These are phyloP conservation scores for Amphiprion clarkii DNA, from an alignment of 2,797 vertebrate species.

Conservation along the genomic window DNA sequence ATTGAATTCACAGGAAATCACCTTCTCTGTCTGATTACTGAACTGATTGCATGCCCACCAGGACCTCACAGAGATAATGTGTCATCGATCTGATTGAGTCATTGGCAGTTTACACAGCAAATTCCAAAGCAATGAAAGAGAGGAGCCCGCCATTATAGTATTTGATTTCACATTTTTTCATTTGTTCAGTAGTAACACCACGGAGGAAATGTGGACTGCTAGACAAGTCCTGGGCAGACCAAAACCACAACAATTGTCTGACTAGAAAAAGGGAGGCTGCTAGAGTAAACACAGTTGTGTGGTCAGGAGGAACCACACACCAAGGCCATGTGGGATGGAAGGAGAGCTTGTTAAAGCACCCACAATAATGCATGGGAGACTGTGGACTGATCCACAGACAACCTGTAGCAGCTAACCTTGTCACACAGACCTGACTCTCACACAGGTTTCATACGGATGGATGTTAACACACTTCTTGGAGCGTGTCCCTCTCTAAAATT, in stretches of 20 bases:
- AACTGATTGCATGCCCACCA: slow-evolving; percentile 27
- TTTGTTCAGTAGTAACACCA: slow-evolving; percentile 37
- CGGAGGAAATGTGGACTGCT: slow-evolving; percentile 19
- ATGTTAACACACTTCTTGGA: slow-evolving; percentile 41
- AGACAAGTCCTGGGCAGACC: slow-evolving; percentile 39
- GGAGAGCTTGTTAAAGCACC: slow-evolving; percentile 43
- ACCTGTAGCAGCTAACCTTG: slow-evolving; percentile 34
- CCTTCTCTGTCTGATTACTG: not conserved
- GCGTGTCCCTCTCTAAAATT: slow-evolving; percentile 18
- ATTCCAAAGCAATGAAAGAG: slow-evolving; percentile 56
- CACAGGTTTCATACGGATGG: slow-evolving; percentile 34
- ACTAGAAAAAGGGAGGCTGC: slow-evolving; percentile 37
- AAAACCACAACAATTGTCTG: slow-evolving; percentile 57
- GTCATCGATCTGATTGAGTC: slow-evolving; percentile 55
- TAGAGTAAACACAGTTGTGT: slow-evolving; percentile 62
- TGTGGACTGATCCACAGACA: slow-evolving; percentile 39
- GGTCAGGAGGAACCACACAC: slow-evolving; percentile 57
- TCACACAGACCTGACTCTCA: slow-evolving; percentile 29
- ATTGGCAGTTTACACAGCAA: slow-evolving; percentile 50
- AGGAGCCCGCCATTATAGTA: slow-evolving; percentile 35
- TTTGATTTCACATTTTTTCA: slow-evolving; percentile 53
- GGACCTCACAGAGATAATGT: slow-evolving; percentile 55
- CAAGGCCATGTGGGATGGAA: slow-evolving; percentile 46
- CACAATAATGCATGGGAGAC: slow-evolving; percentile 56
- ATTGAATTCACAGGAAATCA: slow-evolving; percentile 29